phyloP scores from a whole-genome alignment of 1,140 invertebrate genomes.

The Eciton burchellii region DNA sequence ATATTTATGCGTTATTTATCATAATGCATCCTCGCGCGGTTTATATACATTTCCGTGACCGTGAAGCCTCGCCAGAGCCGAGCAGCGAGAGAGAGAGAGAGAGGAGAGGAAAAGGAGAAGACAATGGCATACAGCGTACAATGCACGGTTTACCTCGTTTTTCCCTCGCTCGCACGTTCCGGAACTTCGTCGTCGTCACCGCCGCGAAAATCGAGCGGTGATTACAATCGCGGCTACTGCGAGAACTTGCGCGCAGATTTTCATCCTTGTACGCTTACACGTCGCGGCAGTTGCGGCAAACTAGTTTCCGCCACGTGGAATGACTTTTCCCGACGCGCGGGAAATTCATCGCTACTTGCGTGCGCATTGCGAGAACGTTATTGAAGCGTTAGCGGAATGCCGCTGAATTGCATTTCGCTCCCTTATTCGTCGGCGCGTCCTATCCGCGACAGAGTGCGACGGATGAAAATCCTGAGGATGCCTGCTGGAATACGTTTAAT shows the following conservation, averaged over 20 bases:
- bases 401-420: background rate
- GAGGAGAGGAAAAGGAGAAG: slow-evolving; percentile 1
- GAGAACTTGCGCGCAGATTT: slow-evolving; percentile 24
- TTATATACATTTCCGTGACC: slow-evolving; percentile 60
- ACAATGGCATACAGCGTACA: background rate
- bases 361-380: background rate
- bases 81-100: slow-evolving; percentile 29
- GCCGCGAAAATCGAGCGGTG: slow-evolving; percentile 28
- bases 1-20: slow-evolving; percentile 63
- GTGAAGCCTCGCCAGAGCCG: slow-evolving; percentile 29
- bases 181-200: slow-evolving; percentile 13
- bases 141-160: slow-evolving; percentile 23
- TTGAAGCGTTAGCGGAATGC: background rate
- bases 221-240: slow-evolving; percentile 37
- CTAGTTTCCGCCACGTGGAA: background rate
- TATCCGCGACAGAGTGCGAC: slow-evolving; percentile 6
- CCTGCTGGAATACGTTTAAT: slow-evolving; percentile 37
- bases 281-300: background rate
- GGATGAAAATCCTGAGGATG: slow-evolving; percentile 47
- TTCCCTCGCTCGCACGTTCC: slow-evolving; percentile 33
- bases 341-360: background rate
- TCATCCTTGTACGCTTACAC: slow-evolving; percentile 25
- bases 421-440: slow-evolving; percentile 1
- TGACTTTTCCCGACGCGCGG: background rate
- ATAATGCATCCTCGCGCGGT: slow-evolving; percentile 59